Conservation (phyloP, 2,888 invertebrate species). For the Drosophila greeni region DNA sequence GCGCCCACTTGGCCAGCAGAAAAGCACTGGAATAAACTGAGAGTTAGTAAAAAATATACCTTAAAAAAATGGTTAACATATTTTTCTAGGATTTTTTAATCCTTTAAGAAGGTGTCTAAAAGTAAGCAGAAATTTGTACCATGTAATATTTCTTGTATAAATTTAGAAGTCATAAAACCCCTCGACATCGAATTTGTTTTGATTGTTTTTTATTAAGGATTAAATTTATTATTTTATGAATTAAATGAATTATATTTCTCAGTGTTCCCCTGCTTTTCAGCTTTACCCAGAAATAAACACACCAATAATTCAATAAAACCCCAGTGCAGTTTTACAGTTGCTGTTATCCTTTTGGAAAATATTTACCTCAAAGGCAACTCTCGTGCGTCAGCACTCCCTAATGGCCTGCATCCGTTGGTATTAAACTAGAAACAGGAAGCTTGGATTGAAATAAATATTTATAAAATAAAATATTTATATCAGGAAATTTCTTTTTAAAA, state of each 20-base stretch:
- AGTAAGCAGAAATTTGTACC: not conserved
- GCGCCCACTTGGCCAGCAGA: not conserved
- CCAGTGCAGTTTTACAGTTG: not conserved
- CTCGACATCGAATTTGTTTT: not conserved
- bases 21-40: not conserved
- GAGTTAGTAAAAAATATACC: too few relatives aligned
- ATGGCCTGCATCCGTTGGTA: not conserved
- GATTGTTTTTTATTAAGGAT: too few relatives aligned
- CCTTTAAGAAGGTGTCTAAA: too few relatives aligned
- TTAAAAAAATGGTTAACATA: not conserved
- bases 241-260: too few relatives aligned
- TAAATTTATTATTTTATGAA: not conserved
- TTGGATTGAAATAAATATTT: too few relatives aligned
- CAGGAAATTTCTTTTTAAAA: not conserved
- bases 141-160: not conserved
- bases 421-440: not conserved
- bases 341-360: not conserved
- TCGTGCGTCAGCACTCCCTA: not conserved
- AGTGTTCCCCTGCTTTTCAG: not conserved
- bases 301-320: conserved; percentile 7
- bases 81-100: too few relatives aligned
- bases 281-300: conserved; percentile 7
- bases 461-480: not conserved
- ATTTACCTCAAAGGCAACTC: not conserved
- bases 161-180: not conserved